phyloP scores from a whole-genome alignment of 2,797 vertebrate species.

The Chaetodon trifasciatus region DNA sequence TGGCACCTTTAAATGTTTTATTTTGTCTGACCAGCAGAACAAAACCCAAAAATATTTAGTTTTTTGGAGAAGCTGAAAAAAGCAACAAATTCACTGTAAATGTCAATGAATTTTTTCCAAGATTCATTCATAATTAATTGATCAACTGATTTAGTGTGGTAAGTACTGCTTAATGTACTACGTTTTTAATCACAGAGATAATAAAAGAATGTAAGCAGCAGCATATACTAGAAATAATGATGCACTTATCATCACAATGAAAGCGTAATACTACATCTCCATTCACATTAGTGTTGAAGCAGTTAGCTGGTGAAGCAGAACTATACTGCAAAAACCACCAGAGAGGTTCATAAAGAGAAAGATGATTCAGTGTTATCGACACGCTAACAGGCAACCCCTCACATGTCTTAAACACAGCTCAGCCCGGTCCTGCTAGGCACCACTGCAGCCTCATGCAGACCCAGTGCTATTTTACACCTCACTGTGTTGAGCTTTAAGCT shows the following conservation, averaged over 20 bases:
- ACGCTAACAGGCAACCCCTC: not conserved
- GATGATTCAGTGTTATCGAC: no score
- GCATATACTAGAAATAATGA: not conserved
- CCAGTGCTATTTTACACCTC: not conserved
- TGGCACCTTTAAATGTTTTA: no score
- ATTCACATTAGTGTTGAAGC: not conserved
- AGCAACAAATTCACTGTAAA: not conserved
- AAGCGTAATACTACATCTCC: not conserved
- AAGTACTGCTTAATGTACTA: not conserved
- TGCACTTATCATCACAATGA: not conserved
- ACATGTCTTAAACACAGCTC: not conserved
- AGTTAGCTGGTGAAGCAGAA: not conserved
- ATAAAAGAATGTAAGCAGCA: not conserved
- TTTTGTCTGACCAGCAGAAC: not conserved
- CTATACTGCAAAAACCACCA: no score
- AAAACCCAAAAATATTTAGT: not conserved
- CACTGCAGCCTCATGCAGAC: not conserved
- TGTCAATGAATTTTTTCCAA: not conserved
- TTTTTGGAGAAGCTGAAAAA: not conserved
- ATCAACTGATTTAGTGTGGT: not conserved
- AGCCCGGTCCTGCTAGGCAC: not conserved
- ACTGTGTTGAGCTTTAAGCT: slow-evolving; percentile 16
- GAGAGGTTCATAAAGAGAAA: not conserved
- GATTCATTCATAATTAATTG: not conserved
- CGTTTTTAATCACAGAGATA: not conserved